Conservation (phyloP, 37 sponge, comb jelly and placozoan species). For the Aplysina aerophoba region DNA sequence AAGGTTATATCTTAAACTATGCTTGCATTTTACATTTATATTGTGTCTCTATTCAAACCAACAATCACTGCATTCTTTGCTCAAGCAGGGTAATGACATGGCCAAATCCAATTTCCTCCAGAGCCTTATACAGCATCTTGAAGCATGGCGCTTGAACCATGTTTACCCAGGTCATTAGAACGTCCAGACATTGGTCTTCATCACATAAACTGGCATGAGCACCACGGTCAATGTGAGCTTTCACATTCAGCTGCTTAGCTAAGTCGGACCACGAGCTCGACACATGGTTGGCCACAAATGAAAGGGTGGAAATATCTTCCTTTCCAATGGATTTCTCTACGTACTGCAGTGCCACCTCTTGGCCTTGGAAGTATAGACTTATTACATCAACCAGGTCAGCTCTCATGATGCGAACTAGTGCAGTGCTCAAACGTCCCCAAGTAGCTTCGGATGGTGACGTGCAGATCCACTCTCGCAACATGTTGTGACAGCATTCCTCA, state of each 20-base stretch:
- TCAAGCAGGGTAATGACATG: neutral
- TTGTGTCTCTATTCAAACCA: no score
- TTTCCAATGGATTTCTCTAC: neutral
- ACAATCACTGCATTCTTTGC: neutral
- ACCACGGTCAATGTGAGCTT: neutral
- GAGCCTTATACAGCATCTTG: neutral
- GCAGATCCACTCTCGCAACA: neutral
- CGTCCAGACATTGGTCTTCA: neutral
- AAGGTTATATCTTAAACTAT: no score
- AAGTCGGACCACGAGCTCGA: neutral
- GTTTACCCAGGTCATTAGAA: neutral
- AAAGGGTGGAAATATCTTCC: neutral
- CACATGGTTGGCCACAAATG: constrained; percentile 12
- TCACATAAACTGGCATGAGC: neutral
- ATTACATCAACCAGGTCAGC: constrained; percentile 14
- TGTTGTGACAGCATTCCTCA: neutral
- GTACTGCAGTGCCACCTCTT: neutral
- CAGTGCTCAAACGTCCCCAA: neutral
- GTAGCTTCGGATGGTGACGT: neutral
- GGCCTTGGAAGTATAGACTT: neutral
- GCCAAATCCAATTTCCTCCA: constrained; percentile 9
- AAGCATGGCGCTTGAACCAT: neutral
- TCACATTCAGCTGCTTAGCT: neutral
- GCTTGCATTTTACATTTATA: no score
- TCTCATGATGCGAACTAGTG: neutral